phyloP scores from a whole-genome alignment of 2,113 vertebrate species.

The Panthera leo region DNA sequence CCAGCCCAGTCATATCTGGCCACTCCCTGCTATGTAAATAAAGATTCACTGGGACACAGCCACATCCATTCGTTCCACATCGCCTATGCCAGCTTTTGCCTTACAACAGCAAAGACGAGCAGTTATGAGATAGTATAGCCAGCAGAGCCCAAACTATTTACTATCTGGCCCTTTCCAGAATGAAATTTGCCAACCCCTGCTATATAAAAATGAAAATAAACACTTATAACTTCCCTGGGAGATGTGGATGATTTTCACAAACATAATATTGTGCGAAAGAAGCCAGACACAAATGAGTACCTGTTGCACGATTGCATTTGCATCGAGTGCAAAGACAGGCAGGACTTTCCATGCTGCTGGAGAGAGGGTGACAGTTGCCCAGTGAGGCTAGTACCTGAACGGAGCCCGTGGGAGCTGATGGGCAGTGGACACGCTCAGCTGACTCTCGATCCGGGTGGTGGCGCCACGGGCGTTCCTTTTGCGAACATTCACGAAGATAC shows the following conservation, averaged over 20 bases:
- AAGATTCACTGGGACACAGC: neutral
- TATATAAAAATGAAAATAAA: neutral
- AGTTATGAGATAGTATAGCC: neutral
- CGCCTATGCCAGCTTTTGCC: neutral
- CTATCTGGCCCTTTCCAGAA: neutral
- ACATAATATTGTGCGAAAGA: neutral
- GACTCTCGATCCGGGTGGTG: rapidly evolving
- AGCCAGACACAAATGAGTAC: rapidly evolving
- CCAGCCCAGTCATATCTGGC: neutral
- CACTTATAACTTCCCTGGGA: neutral
- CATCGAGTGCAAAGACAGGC: neutral
- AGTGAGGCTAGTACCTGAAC: rapidly evolving
- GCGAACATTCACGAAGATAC: rapidly evolving
- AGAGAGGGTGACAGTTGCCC: rapidly evolving
- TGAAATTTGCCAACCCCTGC: neutral
- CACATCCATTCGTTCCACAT: rapidly evolving
- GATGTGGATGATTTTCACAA: neutral
- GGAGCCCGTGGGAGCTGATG: rapidly evolving
- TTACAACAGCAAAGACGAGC: neutral
- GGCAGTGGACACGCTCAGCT: rapidly evolving
- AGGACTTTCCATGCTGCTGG: rapidly evolving
- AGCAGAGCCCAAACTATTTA: neutral
- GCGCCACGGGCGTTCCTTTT: rapidly evolving
- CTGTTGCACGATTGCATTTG: neutral
- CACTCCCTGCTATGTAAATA: neutral